Conservation (phyloP, 1,140 invertebrate species). For the Trachymyrmex cornetzi region DNA sequence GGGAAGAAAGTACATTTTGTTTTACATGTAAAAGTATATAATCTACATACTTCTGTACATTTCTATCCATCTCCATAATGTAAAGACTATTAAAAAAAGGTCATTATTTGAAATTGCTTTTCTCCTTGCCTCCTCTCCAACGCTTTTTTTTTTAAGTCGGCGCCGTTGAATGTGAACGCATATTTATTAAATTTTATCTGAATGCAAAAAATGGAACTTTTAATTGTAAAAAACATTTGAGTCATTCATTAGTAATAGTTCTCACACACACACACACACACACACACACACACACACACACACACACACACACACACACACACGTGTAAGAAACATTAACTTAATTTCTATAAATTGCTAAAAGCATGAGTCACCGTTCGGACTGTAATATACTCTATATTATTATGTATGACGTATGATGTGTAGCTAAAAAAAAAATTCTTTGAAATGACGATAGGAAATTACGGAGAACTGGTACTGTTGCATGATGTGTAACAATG, state of each 20-base stretch:
- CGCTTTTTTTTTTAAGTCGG: too few species aligned
- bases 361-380: conserved; percentile 8
- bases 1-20: too few species aligned
- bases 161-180: too few species aligned
- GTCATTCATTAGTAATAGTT: not conserved
- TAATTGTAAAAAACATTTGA: not conserved
- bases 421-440: conserved; percentile 38
- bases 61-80: too few species aligned
- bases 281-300: too few species aligned
- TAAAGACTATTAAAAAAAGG: too few species aligned
- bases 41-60: too few species aligned
- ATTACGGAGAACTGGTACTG: conserved; percentile 7
- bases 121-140: too few species aligned
- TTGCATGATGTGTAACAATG: not conserved
- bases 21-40: too few species aligned
- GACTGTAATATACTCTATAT: not conserved
- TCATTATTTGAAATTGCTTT: too few species aligned
- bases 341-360: not conserved
- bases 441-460: not conserved
- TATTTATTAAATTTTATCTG: not conserved
- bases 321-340: not conserved
- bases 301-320: too few species aligned
- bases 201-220: not conserved
- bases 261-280: too few species aligned
- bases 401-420: not conserved